Percentiles rank a stretch among this genome's conserved stretches.
These are phyloP conservation scores for Apostichopus japonicus DNA, from an alignment of 35 echinoderm and acorn worm species.

Conservation along the genomic window DNA sequence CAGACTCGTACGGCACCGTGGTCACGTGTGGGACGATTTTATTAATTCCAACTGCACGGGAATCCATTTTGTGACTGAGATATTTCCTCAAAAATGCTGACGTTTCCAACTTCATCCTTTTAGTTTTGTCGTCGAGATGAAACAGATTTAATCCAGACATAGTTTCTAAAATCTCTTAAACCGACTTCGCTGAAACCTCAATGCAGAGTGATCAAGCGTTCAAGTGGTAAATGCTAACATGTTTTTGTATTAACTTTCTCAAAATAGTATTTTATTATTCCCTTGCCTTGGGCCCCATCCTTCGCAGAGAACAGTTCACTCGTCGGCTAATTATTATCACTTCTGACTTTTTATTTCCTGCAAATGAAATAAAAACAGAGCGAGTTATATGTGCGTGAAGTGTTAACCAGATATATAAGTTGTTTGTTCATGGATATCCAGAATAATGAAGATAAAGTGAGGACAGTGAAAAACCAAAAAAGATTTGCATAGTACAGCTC, in stretches of 20 bases:
- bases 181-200: neutral
- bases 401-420: neutral
- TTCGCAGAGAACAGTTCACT: constrained; percentile 4
- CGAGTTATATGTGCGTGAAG: constrained; percentile 3
- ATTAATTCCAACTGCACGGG: constrained; percentile 8
- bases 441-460: neutral
- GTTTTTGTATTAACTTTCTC: neutral
- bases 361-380: constrained; percentile 10
- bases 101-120: neutral
- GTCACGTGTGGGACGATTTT: neutral
- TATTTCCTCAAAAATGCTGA: constrained; percentile 14
- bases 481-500: neutral
- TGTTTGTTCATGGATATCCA: neutral
- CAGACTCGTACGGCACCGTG: neutral
- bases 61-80: constrained; percentile 42
- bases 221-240: neutral
- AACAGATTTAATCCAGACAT: constrained; percentile 9
- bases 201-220: neutral
- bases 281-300: neutral
- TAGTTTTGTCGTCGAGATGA: neutral
- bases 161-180: neutral
- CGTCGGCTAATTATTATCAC: neutral
- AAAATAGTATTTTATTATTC: neutral
- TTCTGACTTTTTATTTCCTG: constrained; percentile 7
- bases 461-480: neutral